A percentile compares a stretch with the other conserved stretches of the same genome.
Evolutionary conservation across 2,888 invertebrate genomes (phyloP).

Genomic region (Hololepta plana): DNA sequence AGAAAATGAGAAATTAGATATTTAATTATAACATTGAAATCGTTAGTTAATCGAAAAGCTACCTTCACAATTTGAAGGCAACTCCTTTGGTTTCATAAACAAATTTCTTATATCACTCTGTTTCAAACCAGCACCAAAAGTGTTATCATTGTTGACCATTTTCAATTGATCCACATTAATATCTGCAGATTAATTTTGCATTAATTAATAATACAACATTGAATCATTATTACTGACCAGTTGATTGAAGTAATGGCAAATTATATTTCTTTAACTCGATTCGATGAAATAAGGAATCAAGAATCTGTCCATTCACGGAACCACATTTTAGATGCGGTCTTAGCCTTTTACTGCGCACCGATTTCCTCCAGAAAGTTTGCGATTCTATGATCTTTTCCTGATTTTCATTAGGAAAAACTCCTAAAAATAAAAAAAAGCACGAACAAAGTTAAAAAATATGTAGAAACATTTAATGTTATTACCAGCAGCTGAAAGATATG

Average conservation of each 20-base stretch:
- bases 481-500: neutral
- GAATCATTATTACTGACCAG: slow-evolving; percentile 20
- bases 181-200: too few species aligned
- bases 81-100: slow-evolving; percentile 32
- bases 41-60: too few species aligned
- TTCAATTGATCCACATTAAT: too few species aligned
- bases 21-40: too few species aligned
- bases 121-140: slow-evolving; percentile 28
- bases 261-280: slow-evolving; percentile 32
- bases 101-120: slow-evolving; percentile 37
- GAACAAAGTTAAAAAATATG: slow-evolving; percentile 6
- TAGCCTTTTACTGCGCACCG: slow-evolving; percentile 5
- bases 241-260: slow-evolving; percentile 26
- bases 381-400: too few species aligned
- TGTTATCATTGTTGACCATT: too few species aligned
- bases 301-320: slow-evolving; percentile 28
- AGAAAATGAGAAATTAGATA: too few species aligned
- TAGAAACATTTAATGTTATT: neutral
- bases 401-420: too few species aligned
- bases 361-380: too few species aligned
- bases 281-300: slow-evolving; percentile 29
- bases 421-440: slow-evolving; percentile 1
- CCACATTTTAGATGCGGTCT: slow-evolving; percentile 26
- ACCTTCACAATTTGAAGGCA: slow-evolving; percentile 26
- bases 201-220: slow-evolving; percentile 1